phyloP scores from a whole-genome alignment of 2,797 vertebrate genomes.

The Macrochelys suwanniensis region DNA sequence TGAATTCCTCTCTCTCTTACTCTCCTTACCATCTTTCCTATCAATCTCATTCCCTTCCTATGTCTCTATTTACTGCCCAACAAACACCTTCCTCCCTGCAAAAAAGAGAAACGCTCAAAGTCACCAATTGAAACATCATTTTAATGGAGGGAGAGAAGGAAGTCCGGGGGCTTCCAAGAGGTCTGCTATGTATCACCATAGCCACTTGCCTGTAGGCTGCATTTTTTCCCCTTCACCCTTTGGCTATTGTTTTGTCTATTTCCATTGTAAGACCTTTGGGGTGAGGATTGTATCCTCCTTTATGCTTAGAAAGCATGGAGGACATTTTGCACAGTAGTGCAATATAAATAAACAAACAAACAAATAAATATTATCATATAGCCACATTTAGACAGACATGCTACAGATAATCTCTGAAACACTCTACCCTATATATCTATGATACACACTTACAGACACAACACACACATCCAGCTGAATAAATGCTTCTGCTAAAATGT shows the following conservation, averaged over 20 bases:
- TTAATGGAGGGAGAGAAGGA: background rate
- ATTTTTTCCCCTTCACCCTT: background rate
- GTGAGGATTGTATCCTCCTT: background rate
- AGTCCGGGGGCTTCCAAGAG: background rate
- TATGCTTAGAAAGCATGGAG: background rate
- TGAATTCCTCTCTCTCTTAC: background rate
- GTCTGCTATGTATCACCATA: background rate
- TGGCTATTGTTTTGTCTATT: conserved; percentile 48
- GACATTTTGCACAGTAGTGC: background rate
- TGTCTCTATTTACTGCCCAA: background rate
- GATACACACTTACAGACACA: background rate
- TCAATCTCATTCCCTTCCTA: background rate
- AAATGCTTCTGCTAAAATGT: conserved; percentile 26
- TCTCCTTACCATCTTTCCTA: background rate
- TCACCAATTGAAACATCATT: background rate
- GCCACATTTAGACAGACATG: background rate
- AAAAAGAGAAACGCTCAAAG: background rate
- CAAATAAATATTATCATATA: conserved; percentile 11
- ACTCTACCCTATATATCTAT: background rate
- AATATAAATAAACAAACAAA: background rate
- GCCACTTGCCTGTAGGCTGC: background rate
- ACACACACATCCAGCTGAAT: background rate
- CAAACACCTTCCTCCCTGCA: background rate
- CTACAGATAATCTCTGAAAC: background rate
- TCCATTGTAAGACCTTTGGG: conserved; percentile 21